phyloP scores from a whole-genome alignment of 1,140 invertebrate genomes.

The Drosophila guanche region DNA sequence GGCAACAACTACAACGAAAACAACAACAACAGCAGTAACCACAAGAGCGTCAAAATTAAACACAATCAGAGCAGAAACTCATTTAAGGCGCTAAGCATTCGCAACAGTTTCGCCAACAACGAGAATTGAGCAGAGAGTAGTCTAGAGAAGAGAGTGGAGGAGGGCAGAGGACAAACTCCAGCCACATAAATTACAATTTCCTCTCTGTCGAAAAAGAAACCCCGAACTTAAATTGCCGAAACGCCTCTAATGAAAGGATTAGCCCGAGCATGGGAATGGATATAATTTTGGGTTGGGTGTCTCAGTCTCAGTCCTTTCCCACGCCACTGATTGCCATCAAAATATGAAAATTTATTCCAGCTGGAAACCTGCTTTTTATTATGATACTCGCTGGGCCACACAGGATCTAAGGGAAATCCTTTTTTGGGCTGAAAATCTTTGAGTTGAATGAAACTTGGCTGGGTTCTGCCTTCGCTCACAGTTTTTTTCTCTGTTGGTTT shows the following conservation, averaged over 20 bases:
- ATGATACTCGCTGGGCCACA: conserved; percentile 5
- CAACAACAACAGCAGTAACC: conserved; percentile 1
- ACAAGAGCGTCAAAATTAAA: conserved; percentile 69
- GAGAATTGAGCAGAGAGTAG: conserved; percentile 15
- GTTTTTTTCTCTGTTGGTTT: conserved; percentile 16
- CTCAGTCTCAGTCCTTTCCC: too few relatives aligned
- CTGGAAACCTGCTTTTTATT: conserved; percentile 37
- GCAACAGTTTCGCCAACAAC: conserved; percentile 70
- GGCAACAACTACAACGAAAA: neutral
- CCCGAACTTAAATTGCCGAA: conserved; percentile 55
- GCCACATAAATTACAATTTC: conserved; percentile 59
- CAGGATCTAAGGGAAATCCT: conserved; percentile 22
- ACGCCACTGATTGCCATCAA: conserved; percentile 45
- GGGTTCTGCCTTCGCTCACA: conserved; percentile 1
- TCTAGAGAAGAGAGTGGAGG: conserved; percentile 8
- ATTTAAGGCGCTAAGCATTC: conserved; percentile 79
- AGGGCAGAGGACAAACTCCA: conserved; percentile 13
- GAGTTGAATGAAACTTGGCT: conserved; percentile 43
- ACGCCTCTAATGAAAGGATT: conserved; percentile 63
- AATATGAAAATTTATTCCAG: conserved; percentile 63
- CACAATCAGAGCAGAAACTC: conserved; percentile 80
- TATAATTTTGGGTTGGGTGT: conserved; percentile 18
- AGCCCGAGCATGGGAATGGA: conserved; percentile 18
- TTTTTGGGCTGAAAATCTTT: conserved; percentile 39
- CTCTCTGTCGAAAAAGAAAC: conserved; percentile 17